These are phyloP conservation scores for Rhinogobio ventralis DNA, from an alignment of 2,797 vertebrate species.

Conservation along the genomic window DNA sequence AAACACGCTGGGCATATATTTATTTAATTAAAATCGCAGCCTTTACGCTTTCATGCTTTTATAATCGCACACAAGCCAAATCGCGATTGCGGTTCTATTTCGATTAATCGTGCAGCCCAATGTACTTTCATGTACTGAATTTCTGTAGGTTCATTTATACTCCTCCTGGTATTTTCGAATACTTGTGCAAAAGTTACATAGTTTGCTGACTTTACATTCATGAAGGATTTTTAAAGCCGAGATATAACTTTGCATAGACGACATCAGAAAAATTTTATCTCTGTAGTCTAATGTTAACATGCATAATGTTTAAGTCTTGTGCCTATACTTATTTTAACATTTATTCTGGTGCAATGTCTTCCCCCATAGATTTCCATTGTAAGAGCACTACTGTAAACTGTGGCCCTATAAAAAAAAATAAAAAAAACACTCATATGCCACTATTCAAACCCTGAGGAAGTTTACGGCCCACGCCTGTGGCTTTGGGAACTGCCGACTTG, in stretches of 20 bases:
- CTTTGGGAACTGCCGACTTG: conserved; percentile 38
- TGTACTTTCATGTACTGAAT: not conserved
- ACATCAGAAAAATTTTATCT: not conserved
- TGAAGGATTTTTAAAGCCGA: not conserved
- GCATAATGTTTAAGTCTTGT: not conserved
- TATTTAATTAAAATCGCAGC: too few species aligned
- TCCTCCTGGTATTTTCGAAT: not conserved
- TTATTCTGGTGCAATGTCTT: not conserved
- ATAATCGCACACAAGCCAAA: too few species aligned
- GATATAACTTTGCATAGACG: not conserved
- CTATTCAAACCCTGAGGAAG: conserved; percentile 31
- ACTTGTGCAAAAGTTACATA: not conserved
- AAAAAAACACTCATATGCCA: not conserved
- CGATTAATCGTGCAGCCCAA: too few species aligned
- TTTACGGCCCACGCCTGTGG: conserved; percentile 42
- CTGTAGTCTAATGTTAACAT: not conserved
- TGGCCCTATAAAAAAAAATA: not conserved
- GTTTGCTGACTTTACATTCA: not conserved
- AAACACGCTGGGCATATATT: too few species aligned
- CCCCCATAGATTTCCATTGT: not conserved
- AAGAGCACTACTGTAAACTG: not conserved
- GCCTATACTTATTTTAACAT: not conserved
- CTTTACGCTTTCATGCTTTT: too few species aligned
- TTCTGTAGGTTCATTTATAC: too few species aligned
- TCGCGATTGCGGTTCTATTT: too few species aligned